Evolutionary conservation across 2,888 invertebrate species (phyloP).

Genomic region (Sarcophaga subvicina): DNA sequence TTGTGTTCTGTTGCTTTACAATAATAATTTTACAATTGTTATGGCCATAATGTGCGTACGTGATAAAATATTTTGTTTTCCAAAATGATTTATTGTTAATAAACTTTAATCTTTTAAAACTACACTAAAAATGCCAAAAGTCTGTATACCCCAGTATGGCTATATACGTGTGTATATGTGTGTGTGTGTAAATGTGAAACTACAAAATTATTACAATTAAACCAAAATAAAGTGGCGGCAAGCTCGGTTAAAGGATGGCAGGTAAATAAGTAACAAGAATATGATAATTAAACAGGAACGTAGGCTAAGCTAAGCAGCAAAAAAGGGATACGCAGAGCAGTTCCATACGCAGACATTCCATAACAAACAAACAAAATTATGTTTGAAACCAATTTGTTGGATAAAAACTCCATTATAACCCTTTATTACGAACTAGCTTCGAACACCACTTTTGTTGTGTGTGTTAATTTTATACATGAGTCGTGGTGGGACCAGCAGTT

Average conservation of each 20-base stretch:
- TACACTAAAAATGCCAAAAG: constrained; percentile 57
- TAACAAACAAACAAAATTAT: too few species aligned
- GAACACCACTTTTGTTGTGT: too few species aligned
- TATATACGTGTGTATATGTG: background rate
- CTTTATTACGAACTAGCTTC: too few species aligned
- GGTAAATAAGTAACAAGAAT: background rate
- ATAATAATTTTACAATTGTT: constrained; percentile 54
- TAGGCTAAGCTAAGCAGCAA: background rate
- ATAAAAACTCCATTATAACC: too few species aligned
- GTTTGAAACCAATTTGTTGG: too few species aligned
- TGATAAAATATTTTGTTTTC: constrained; percentile 56
- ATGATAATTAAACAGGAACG: background rate
- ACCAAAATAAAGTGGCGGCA: background rate
- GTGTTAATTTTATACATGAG: too few species aligned
- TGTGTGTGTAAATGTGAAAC: constrained; percentile 46
- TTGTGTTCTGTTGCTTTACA: constrained; percentile 10
- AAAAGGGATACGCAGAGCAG: background rate
- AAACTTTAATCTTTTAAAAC: constrained; percentile 64
- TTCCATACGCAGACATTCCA: too few species aligned
- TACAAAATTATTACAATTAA: constrained; percentile 56
- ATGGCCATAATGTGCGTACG: constrained; percentile 66
- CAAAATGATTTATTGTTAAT: constrained; percentile 66
- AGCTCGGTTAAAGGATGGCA: background rate
- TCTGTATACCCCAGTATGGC: background rate
- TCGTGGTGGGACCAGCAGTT: rapidly evolving